These are phyloP conservation scores for Morpho helenor DNA, from an alignment of 2,888 invertebrate species.

Conservation along the genomic window DNA sequence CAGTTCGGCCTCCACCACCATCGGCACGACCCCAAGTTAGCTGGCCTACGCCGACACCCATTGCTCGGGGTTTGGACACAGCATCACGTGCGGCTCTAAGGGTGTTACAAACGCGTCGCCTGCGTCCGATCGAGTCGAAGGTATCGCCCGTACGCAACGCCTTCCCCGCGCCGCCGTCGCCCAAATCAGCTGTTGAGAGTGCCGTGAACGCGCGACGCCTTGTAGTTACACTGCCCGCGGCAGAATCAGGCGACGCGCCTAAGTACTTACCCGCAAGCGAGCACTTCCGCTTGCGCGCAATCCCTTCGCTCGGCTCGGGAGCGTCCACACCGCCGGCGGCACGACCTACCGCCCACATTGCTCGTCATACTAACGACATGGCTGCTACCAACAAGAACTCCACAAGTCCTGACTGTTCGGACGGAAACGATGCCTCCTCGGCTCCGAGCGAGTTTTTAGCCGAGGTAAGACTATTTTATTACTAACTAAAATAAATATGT, in stretches of 20 bases:
- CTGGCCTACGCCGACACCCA: slow-evolving; percentile 39
- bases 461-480: slow-evolving; percentile 72
- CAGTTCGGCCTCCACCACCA: slow-evolving; percentile 31
- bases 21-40: slow-evolving; percentile 36
- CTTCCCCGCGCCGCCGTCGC: background rate
- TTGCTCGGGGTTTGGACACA: slow-evolving; percentile 33
- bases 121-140: slow-evolving; percentile 5
- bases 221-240: slow-evolving; percentile 3
- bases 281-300: slow-evolving; percentile 8
- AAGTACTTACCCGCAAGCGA: slow-evolving; percentile 20
- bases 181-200: slow-evolving; percentile 5
- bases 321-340: slow-evolving; percentile 4
- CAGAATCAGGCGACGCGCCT: slow-evolving; percentile 16
- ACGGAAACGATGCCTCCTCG: slow-evolving; percentile 85
- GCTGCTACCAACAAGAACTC: slow-evolving; percentile 44
- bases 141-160: slow-evolving; percentile 3
- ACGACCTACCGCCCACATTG: background rate
- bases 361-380: slow-evolving; percentile 29
- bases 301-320: slow-evolving; percentile 11
- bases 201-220: slow-evolving; percentile 1
- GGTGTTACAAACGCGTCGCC: slow-evolving; percentile 20
- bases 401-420: slow-evolving; percentile 82
- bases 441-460: slow-evolving; percentile 88
- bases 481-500: background rate
- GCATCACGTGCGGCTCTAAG: slow-evolving; percentile 37